Conservation (phyloP, 2,888 invertebrate species). For the Drosophila tripunctata region DNA sequence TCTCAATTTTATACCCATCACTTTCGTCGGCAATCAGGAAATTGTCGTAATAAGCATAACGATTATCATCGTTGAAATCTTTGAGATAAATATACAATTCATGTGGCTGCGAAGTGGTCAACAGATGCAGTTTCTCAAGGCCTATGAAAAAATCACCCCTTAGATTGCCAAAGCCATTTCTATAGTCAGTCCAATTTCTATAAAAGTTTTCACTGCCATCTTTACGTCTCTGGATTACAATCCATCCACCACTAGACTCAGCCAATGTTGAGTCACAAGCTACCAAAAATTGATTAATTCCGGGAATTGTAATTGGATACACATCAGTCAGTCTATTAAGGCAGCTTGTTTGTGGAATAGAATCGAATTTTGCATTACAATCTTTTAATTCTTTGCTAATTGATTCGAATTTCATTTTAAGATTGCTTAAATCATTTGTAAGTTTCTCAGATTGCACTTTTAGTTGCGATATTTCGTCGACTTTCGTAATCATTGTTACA, state of each 20-base stretch:
- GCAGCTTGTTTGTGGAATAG: background rate
- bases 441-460: background rate
- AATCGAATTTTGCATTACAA: background rate
- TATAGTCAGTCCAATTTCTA: conserved; percentile 87
- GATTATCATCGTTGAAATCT: conserved; percentile 84
- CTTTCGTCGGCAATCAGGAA: background rate
- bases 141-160: conserved; percentile 88
- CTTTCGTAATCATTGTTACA: no score
- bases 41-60: background rate
- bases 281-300: conserved; percentile 85
- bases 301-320: background rate
- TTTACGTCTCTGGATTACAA: conserved; percentile 87
- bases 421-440: background rate
- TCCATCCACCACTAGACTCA: conserved; percentile 88
- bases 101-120: conserved; percentile 44
- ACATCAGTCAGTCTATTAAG: background rate
- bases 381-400: background rate
- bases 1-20: no score
- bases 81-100: conserved; percentile 86
- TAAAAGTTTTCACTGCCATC: conserved; percentile 88
- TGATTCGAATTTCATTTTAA: background rate
- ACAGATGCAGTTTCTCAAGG: conserved; percentile 87
- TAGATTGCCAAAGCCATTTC: conserved; percentile 87
- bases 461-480: background rate
- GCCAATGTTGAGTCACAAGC: conserved; percentile 72